Percentiles rank a stretch among this genome's conserved stretches.
Evolutionary conservation across 1,140 invertebrate species (phyloP).

Genomic region (Chymomyza costata): DNA sequence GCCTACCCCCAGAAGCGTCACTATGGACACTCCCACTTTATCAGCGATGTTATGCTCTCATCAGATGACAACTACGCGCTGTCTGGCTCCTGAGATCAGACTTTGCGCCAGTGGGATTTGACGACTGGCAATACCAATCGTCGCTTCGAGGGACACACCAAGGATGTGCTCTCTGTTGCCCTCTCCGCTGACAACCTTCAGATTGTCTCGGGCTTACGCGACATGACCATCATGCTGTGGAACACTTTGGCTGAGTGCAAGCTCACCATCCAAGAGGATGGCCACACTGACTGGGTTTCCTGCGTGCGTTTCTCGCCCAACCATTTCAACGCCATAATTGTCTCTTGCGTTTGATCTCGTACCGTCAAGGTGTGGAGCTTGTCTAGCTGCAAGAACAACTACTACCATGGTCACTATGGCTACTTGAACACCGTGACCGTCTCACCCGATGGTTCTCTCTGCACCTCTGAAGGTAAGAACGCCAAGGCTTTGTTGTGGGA

Average conservation of each 20-base stretch:
- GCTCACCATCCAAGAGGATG: too few relatives aligned
- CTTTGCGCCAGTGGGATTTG: too few relatives aligned
- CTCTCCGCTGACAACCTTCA: conserved; percentile 99
- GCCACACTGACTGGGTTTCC: too few relatives aligned
- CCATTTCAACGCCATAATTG: conserved; percentile 97
- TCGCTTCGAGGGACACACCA: conserved; percentile 97
- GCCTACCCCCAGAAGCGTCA: conserved; percentile 95
- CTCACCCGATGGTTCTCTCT: too few relatives aligned
- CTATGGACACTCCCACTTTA: conserved; percentile 97
- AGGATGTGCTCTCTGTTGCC: too few relatives aligned
- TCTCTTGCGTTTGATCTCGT: conserved; percentile 98
- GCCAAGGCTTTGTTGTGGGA: conserved; percentile 99
- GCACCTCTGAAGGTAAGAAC: too few relatives aligned
- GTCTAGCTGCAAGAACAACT: conserved; percentile 98
- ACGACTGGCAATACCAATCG: conserved; percentile 91
- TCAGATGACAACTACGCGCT: conserved; percentile 99
- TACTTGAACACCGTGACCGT: too few relatives aligned
- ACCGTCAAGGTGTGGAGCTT: conserved; percentile 99
- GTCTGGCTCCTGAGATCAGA: conserved; percentile 99
- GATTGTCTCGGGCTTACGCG: conserved; percentile 98
- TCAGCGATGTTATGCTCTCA: conserved; percentile 97
- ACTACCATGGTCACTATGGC: conserved; percentile 96
- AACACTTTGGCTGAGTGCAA: too few relatives aligned
- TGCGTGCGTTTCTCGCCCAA: too few relatives aligned
- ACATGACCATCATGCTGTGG: conserved; percentile 99